Evolutionary conservation across 2,113 vertebrate genomes (phyloP).

Genomic region (Antechinus stuartii): DNA sequence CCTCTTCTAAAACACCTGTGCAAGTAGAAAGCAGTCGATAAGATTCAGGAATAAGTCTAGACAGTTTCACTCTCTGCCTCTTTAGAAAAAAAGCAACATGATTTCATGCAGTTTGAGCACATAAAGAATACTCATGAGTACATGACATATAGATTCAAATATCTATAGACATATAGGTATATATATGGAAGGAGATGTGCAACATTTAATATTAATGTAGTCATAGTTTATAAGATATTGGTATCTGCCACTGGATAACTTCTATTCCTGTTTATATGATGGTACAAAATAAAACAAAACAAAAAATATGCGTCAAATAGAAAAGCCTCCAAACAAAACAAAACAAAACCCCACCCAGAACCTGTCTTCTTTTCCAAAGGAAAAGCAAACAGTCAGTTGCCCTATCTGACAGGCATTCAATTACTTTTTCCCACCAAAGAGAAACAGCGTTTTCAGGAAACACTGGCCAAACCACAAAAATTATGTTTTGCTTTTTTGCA

Average conservation of each 20-base stretch:
- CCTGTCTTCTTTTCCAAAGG: background rate
- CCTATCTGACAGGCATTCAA: constrained; percentile 17
- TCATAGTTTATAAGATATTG: background rate
- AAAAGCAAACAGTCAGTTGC: constrained; percentile 3
- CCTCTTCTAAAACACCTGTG: background rate
- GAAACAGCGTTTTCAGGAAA: constrained; percentile 68
- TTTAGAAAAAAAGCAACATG: background rate
- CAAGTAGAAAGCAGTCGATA: background rate
- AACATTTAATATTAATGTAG: constrained; percentile 17
- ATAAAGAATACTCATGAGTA: background rate
- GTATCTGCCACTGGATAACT: background rate
- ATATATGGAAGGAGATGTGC: background rate
- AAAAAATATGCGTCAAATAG: background rate
- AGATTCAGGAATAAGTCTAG: background rate
- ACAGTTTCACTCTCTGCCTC: too few relatives aligned
- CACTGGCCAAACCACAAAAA: constrained; percentile 64
- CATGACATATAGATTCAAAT: background rate
- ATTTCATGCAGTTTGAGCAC: constrained; percentile 8
- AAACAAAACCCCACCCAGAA: background rate
- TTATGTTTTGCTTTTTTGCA: constrained; percentile 74
- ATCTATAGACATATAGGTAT: background rate
- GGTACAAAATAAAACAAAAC: background rate
- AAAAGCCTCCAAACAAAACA: background rate
- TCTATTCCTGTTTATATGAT: background rate
- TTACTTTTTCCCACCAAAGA: constrained; percentile 1